phyloP scores from a whole-genome alignment of 2,113 vertebrate species.

The Bos javanicus region DNA sequence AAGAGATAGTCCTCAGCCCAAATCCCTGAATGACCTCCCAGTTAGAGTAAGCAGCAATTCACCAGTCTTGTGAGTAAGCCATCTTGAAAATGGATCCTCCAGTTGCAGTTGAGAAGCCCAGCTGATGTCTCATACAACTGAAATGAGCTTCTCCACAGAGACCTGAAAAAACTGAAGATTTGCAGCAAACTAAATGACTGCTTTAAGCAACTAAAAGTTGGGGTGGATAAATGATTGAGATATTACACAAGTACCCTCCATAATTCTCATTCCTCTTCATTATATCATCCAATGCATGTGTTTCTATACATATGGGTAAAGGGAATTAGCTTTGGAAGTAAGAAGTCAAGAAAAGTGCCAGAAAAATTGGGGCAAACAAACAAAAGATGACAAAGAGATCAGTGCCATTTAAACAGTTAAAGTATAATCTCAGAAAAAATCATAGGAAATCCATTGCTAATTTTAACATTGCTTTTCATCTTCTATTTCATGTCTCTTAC shows the following conservation, averaged over 20 bases:
- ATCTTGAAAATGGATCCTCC: background rate
- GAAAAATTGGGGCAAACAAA: background rate
- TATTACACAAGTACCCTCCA: background rate
- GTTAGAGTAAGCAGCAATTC: background rate
- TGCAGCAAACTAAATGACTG: background rate
- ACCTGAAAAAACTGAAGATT: background rate
- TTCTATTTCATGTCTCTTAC: background rate
- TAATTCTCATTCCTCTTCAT: background rate
- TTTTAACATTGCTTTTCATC: background rate
- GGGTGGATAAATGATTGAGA: background rate
- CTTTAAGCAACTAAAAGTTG: background rate
- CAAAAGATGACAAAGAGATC: background rate
- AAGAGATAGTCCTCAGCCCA: background rate
- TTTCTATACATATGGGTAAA: background rate
- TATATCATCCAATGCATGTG: background rate
- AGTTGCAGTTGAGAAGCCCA: background rate
- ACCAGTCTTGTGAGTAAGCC: background rate
- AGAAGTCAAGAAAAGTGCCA: background rate
- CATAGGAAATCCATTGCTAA: background rate
- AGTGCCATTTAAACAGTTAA: background rate
- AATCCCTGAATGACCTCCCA: background rate
- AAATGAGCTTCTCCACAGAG: background rate
- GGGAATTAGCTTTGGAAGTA: background rate
- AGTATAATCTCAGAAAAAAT: background rate
- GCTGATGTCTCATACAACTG: background rate